Evolutionary conservation across 2,797 vertebrate species (phyloP).

Genomic region (Enteromius afrohamiltoni): DNA sequence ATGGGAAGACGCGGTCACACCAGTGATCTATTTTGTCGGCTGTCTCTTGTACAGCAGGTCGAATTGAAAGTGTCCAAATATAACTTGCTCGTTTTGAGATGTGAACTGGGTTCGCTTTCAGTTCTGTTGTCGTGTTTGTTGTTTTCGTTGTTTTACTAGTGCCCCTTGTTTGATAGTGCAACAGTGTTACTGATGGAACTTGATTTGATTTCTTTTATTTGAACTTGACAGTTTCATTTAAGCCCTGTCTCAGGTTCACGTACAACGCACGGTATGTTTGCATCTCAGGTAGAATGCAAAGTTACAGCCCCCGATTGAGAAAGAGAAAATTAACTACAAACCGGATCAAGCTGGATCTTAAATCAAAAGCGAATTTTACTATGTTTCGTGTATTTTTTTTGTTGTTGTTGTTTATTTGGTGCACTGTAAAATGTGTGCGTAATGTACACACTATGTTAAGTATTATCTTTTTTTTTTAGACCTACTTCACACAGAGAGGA

Average conservation of each 20-base stretch:
- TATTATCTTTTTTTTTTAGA: slow-evolving; percentile 95
- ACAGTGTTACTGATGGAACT: slow-evolving; percentile 82
- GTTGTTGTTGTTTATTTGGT: slow-evolving; percentile 83
- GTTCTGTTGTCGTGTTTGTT: slow-evolving; percentile 65
- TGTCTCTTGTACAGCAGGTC: slow-evolving; percentile 56
- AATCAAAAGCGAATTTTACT: slow-evolving; percentile 82
- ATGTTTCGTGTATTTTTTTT: slow-evolving; percentile 83
- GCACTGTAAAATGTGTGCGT: slow-evolving; percentile 90
- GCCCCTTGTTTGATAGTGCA: slow-evolving; percentile 78
- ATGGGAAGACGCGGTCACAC: slow-evolving; percentile 52
- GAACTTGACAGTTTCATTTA: slow-evolving; percentile 69
- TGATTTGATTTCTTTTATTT: slow-evolving; percentile 52
- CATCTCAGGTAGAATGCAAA: slow-evolving; percentile 99
- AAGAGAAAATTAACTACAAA: slow-evolving; percentile 69
- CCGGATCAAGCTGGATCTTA: slow-evolving; percentile 66
- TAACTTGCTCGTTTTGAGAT: slow-evolving; percentile 57
- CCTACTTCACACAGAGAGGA: slow-evolving; percentile 77
- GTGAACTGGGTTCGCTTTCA: slow-evolving; percentile 63
- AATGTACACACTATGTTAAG: slow-evolving; percentile 74
- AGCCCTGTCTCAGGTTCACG: slow-evolving; percentile 94
- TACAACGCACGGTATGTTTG: slow-evolving; percentile 87
- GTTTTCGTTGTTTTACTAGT: slow-evolving; percentile 59
- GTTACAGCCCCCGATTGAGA: slow-evolving; percentile 83
- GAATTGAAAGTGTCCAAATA: slow-evolving; percentile 46
- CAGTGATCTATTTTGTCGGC: slow-evolving; percentile 57